These are phyloP conservation scores for Pangasius djambal DNA, from an alignment of 2,797 vertebrate species.

Conservation along the genomic window DNA sequence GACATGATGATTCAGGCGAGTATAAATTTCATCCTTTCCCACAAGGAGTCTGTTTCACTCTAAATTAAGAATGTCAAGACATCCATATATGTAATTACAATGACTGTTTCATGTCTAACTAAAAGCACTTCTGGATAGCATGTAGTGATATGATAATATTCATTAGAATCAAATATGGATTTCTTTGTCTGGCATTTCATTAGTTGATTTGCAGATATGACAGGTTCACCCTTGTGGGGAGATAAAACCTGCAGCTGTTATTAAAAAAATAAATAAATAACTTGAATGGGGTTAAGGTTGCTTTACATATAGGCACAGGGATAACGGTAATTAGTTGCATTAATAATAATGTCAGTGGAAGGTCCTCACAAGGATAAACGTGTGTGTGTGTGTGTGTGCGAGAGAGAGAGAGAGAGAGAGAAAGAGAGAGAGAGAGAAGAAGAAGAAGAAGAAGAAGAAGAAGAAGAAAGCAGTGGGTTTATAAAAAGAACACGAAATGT, in stretches of 20 bases:
- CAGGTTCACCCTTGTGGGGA: not conserved
- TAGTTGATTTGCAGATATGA: not conserved
- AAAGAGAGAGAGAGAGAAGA: not conserved
- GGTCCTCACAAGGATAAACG: too few species aligned
- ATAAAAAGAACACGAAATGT: not conserved
- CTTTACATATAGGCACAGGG: not conserved
- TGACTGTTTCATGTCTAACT: not conserved
- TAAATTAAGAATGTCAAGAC: not conserved
- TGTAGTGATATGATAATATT: not conserved
- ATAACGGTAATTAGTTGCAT: not conserved
- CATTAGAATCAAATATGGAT: not conserved
- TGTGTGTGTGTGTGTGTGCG: not conserved
- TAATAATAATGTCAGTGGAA: not conserved
- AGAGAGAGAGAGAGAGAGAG: not conserved
- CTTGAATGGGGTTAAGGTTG: not conserved
- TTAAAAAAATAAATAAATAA: not conserved
- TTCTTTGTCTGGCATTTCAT: not conserved
- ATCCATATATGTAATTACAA: not conserved
- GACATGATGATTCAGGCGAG: too few species aligned
- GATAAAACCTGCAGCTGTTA: too few species aligned
- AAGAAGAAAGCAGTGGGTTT: not conserved
- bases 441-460: not conserved
- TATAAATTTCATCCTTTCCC: not conserved
- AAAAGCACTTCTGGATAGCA: not conserved
- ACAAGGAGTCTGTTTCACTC: not conserved